phyloP scores from a whole-genome alignment of 37 sponge, comb jelly and placozoan genomes.

The Halichondria panicea region DNA sequence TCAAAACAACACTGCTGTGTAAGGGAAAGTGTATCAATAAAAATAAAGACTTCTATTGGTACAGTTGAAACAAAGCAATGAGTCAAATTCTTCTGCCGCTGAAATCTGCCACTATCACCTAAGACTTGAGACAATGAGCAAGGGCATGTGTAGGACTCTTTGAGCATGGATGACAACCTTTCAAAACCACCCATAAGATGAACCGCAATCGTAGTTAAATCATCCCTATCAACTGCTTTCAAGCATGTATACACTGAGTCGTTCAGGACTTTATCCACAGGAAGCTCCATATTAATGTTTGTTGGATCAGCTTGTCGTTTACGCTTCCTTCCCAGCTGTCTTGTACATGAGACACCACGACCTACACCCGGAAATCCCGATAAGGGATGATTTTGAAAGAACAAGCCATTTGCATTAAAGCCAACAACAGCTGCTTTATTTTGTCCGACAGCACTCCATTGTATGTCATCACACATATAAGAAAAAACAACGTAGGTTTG shows the following conservation, averaged over 20 bases:
- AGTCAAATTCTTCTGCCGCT: no score
- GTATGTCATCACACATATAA: conserved; percentile 7
- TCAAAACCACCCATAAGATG: neutral
- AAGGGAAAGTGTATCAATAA: neutral
- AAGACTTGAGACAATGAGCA: neutral
- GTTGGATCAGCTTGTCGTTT: neutral
- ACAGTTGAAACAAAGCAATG: conserved; percentile 1
- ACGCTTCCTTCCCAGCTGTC: neutral
- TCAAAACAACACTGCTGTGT: conserved; percentile 6
- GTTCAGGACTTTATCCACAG: neutral
- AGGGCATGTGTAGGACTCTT: neutral
- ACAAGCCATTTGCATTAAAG: neutral
- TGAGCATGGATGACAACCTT: neutral
- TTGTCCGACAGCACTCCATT: conserved; percentile 3
- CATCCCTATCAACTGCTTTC: neutral
- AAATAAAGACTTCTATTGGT: neutral
- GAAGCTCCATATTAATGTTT: neutral
- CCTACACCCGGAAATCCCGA: conserved; percentile 2
- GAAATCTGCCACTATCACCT: neutral
- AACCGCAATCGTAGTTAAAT: no score
- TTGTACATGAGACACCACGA: neutral
- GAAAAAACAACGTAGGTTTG: neutral
- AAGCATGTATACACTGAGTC: neutral
- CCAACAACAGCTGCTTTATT: conserved; percentile 14
- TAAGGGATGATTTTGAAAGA: conserved; percentile 4